Conservation (phyloP, 2,888 invertebrate species). For the Pelosia muscerda region DNA sequence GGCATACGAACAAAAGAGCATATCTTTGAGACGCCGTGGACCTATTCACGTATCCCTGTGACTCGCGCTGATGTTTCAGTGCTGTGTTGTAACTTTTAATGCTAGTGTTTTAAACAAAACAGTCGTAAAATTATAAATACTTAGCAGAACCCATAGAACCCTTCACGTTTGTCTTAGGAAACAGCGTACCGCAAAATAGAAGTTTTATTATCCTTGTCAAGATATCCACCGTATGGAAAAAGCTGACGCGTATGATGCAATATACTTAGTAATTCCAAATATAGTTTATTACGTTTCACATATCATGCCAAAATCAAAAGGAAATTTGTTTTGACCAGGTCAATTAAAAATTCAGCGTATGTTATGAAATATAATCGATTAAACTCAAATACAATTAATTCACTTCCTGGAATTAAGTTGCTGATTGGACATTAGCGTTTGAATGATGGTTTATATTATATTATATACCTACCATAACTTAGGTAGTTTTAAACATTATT, state of each 20-base stretch:
- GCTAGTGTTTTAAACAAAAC: conserved; percentile 22
- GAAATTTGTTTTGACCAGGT: background rate
- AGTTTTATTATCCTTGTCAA: conserved; percentile 5
- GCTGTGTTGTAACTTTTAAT: conserved; percentile 53
- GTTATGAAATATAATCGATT: conserved; percentile 18
- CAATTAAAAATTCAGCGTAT: background rate
- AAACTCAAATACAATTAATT: conserved; percentile 6
- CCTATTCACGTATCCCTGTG: conserved; percentile 66
- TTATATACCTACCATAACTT: too few relatives aligned
- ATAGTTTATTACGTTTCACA: background rate
- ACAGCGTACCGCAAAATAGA: background rate
- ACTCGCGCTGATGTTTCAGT: conserved; percentile 53
- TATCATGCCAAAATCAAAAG: background rate
- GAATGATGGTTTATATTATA: conserved; percentile 17
- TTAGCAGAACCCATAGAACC: conserved; percentile 27
- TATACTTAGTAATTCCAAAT: background rate
- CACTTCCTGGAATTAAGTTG: conserved; percentile 17
- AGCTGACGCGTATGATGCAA: background rate
- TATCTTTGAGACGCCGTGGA: conserved; percentile 64
- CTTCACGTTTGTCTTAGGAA: conserved; percentile 22
- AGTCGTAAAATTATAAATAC: conserved; percentile 43
- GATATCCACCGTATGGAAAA: background rate
- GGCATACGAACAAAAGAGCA: conserved; percentile 78
- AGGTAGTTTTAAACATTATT: too few relatives aligned
- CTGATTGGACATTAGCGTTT: conserved; percentile 31